phyloP scores from a whole-genome alignment of 2,113 vertebrate genomes.

The Chloropsis hardwickii region DNA sequence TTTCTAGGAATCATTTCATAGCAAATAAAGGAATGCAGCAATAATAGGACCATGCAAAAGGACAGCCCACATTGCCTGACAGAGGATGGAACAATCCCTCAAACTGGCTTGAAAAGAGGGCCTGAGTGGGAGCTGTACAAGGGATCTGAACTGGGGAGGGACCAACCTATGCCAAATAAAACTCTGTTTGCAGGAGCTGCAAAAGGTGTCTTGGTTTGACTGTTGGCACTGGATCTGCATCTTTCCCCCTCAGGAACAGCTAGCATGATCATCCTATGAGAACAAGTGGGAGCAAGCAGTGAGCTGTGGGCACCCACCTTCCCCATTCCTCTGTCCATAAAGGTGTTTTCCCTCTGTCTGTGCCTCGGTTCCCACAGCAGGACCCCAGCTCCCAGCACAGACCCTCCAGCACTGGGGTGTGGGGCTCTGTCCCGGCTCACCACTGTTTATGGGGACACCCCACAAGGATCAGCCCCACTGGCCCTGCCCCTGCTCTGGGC shows the following conservation, averaged over 20 bases:
- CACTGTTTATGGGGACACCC: fast-evolving
- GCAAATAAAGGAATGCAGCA: not conserved
- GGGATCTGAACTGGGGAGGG: not conserved
- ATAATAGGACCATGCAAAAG: fast-evolving
- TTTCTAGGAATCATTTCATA: not conserved
- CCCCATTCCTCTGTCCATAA: not conserved
- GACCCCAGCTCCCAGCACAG: not conserved
- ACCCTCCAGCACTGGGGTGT: not conserved
- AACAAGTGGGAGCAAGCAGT: not conserved
- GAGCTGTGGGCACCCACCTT: not conserved
- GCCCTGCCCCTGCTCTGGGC: not conserved
- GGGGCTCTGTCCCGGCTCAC: not conserved
- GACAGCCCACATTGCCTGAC: not conserved
- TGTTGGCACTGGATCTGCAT: not conserved
- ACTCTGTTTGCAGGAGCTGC: not conserved
- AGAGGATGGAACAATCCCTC: not conserved
- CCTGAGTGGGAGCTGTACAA: not conserved
- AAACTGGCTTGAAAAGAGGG: not conserved
- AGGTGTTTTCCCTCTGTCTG: not conserved
- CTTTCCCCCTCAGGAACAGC: not conserved
- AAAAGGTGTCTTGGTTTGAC: not conserved
- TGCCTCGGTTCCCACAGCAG: not conserved
- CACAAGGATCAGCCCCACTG: not conserved
- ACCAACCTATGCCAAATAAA: not conserved
- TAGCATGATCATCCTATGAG: fast-evolving